phyloP scores from a whole-genome alignment of 2,888 invertebrate species.

The Steromphala cineraria region DNA sequence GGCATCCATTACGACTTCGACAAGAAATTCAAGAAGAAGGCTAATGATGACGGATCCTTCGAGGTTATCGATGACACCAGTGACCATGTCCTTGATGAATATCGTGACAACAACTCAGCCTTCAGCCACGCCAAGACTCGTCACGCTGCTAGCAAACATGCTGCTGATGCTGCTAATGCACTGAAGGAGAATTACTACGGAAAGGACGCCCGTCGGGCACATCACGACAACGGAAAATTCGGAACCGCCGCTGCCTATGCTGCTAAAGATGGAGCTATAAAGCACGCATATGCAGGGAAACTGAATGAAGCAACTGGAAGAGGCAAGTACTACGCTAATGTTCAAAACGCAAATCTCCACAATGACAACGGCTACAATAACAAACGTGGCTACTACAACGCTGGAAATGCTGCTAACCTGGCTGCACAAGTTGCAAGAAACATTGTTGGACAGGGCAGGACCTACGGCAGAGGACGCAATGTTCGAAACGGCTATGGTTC shows the following conservation, averaged over 20 bases:
- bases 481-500: no score
- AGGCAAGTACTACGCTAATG: background rate
- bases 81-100: slow-evolving; percentile 28
- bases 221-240: background rate
- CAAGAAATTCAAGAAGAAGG: slow-evolving; percentile 32
- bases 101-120: slow-evolving; percentile 17
- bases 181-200: background rate
- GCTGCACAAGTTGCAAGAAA: no score
- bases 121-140: background rate
- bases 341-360: background rate
- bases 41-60: slow-evolving; percentile 30
- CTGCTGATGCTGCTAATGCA: slow-evolving; percentile 22
- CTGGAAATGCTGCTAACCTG: background rate
- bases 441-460: no score
- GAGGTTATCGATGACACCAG: slow-evolving; percentile 19
- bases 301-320: background rate
- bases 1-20: slow-evolving; percentile 31
- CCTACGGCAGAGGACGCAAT: no score
- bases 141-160: slow-evolving; percentile 17
- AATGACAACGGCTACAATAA: background rate
- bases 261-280: background rate
- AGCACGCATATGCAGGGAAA: background rate
- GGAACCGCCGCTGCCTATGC: background rate
- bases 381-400: background rate
- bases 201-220: background rate